Conservation (phyloP, 2,888 invertebrate genomes). For the Orthosia cruda region DNA sequence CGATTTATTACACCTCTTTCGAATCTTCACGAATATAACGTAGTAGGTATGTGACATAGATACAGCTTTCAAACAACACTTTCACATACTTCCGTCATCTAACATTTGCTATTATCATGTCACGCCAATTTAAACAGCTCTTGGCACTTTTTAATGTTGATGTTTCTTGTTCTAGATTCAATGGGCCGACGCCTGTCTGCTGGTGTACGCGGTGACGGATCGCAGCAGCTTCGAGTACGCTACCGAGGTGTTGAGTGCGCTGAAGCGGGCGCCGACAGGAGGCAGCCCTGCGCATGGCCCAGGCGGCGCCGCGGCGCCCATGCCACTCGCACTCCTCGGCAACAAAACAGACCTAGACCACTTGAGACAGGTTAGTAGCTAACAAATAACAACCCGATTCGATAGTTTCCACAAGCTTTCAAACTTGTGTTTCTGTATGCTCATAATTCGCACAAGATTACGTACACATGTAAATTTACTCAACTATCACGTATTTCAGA, state of each 20-base stretch:
- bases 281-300: constrained; percentile 92
- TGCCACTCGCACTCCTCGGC: constrained; percentile 94
- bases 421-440: constrained; percentile 7
- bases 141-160: constrained; percentile 53
- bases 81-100: constrained; percentile 52
- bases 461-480: constrained; percentile 6
- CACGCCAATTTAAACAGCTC: constrained; percentile 31
- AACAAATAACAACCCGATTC: constrained; percentile 29
- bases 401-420: constrained; percentile 34
- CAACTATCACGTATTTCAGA: constrained; percentile 15
- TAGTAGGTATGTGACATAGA: constrained; percentile 34
- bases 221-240: constrained; percentile 94
- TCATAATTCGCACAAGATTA: constrained; percentile 12
- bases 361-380: constrained; percentile 93
- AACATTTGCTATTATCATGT: constrained; percentile 56
- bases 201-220: constrained; percentile 95
- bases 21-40: constrained; percentile 27
- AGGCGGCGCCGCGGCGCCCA: constrained; percentile 87
- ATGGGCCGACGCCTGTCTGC: constrained; percentile 95
- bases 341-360: constrained; percentile 96
- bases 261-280: constrained; percentile 91
- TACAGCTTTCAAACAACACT: constrained; percentile 29
- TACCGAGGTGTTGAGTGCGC: constrained; percentile 92
- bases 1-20: constrained; percentile 41
- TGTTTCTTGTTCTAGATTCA: constrained; percentile 91